A percentile compares a stretch with the other conserved stretches of the same genome.
Evolutionary conservation across 2,888 invertebrate genomes (phyloP).

Genomic region (Drosophila fulvimacula): DNA sequence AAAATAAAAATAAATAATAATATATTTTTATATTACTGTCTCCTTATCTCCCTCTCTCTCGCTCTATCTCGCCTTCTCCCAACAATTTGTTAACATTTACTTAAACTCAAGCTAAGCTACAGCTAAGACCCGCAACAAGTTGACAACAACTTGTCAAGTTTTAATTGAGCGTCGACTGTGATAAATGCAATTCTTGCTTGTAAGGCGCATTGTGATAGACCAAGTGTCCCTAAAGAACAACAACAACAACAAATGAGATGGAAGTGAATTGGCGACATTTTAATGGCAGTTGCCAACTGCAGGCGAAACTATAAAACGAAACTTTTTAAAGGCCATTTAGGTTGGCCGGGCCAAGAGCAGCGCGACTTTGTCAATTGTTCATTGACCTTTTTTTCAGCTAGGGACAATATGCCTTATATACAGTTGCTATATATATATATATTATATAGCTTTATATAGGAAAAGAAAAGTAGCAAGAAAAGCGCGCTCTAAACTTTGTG

Average conservation of each 20-base stretch:
- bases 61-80: no score
- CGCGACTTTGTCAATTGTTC: conserved; percentile 62
- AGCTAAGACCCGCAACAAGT: background rate
- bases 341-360: conserved; percentile 29
- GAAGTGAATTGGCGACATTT: conserved; percentile 31
- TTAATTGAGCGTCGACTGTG: conserved; percentile 42
- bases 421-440: conserved; percentile 4
- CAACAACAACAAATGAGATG: background rate
- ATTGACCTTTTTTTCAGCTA: conserved; percentile 64
- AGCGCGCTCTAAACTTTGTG: conserved; percentile 35
- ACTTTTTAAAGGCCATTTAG: conserved; percentile 62
- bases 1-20: no score
- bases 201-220: conserved; percentile 1
- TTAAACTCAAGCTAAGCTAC: background rate
- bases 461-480: conserved; percentile 13
- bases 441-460: conserved; percentile 9
- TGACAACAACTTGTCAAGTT: conserved; percentile 21
- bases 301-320: conserved; percentile 55
- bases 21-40: no score
- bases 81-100: background rate
- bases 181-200: conserved; percentile 17
- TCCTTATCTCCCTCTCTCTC: no score
- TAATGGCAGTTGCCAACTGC: conserved; percentile 53
- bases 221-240: conserved; percentile 9
- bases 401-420: conserved; percentile 9